Conservation (phyloP, 1,140 invertebrate species). For the Caenorhabditis inopinata region DNA sequence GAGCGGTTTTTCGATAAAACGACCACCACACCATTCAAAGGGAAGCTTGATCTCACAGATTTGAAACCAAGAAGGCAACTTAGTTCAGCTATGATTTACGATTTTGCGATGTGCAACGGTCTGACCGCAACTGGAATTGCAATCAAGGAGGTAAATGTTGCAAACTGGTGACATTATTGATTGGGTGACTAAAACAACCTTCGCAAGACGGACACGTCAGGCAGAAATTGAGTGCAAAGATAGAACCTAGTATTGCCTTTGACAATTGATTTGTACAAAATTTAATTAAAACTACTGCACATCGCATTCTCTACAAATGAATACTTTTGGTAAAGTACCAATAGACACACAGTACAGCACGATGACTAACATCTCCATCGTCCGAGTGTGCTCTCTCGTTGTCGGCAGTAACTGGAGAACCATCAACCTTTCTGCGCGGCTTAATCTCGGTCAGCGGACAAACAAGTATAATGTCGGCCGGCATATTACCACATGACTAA, state of each 20-base stretch:
- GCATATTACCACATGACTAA: neutral
- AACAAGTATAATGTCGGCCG: constrained; percentile 11
- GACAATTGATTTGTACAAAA: no score
- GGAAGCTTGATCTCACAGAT: neutral
- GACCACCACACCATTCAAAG: neutral
- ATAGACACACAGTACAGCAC: neutral
- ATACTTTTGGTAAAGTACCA: no score
- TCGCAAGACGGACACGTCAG: no score
- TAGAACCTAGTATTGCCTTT: no score
- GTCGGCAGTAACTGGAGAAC: constrained; percentile 17
- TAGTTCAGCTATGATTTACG: neutral
- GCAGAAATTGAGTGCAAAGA: neutral
- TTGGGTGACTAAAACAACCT: no score
- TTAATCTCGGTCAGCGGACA: constrained; percentile 13
- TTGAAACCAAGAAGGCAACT: neutral
- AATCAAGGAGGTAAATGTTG: neutral
- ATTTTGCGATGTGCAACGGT: neutral
- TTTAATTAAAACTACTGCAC: no score
- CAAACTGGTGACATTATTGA: no score
- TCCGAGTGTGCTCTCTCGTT: neutral
- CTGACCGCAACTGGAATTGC: neutral
- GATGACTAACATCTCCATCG: neutral
- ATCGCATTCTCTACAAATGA: no score
- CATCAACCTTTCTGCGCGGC: neutral
- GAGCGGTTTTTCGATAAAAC: neutral